These are phyloP conservation scores for Chrysopa pallens DNA, from an alignment of 1,140 invertebrate species.

Conservation along the genomic window DNA sequence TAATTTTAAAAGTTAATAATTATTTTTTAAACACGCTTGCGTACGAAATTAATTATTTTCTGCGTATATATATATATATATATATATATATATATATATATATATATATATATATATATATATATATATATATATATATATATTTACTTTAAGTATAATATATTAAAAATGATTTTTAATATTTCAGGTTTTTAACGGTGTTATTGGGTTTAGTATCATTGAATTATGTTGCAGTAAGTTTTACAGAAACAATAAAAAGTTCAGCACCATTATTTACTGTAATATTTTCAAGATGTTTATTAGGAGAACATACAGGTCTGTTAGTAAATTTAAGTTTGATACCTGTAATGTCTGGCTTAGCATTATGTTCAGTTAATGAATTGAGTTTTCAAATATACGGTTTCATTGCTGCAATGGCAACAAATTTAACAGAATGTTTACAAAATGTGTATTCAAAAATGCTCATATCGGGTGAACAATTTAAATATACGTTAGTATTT, in stretches of 20 bases:
- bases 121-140: background rate
- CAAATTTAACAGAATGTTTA: conserved; percentile 70
- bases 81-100: too few species aligned
- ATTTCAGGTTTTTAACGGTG: conserved; percentile 52
- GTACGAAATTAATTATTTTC: too few species aligned
- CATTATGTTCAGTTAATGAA: conserved; percentile 67
- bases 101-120: background rate
- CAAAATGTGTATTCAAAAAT: conserved; percentile 78
- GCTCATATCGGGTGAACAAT: conserved; percentile 60
- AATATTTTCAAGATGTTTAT: conserved; percentile 49
- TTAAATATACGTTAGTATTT: conserved; percentile 56
- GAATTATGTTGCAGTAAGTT: conserved; percentile 71
- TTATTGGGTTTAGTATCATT: conserved; percentile 58
- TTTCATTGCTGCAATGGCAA: conserved; percentile 60
- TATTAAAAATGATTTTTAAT: conserved; percentile 5
- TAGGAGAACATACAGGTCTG: conserved; percentile 55
- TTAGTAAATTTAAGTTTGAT: conserved; percentile 63
- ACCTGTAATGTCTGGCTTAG: conserved; percentile 71
- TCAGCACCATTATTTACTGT: conserved; percentile 73
- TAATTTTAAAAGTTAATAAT: too few species aligned
- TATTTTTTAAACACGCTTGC: too few species aligned
- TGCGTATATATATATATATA: too few species aligned
- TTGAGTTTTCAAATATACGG: conserved; percentile 62
- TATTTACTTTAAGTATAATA: too few species aligned
- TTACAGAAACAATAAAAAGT: conserved; percentile 75